phyloP scores from a whole-genome alignment of 2,888 invertebrate species.

The Papilio protenor region DNA sequence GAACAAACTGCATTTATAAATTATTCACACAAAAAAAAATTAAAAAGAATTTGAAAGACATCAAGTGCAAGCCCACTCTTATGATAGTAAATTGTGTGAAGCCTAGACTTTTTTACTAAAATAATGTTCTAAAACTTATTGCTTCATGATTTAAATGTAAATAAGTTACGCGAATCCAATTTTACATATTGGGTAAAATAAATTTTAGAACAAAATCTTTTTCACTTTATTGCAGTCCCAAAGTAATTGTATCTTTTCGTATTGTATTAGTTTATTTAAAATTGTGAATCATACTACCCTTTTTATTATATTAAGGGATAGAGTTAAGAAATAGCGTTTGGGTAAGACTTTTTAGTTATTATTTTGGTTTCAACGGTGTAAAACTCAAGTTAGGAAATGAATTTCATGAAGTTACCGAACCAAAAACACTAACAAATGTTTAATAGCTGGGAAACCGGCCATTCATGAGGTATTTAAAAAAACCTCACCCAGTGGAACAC shows the following conservation, averaged over 20 bases:
- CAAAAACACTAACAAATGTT: no score
- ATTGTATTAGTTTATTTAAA: neutral
- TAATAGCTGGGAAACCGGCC: no score
- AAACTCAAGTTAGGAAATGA: no score
- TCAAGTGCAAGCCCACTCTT: no score
- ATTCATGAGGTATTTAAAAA: no score
- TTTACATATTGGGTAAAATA: neutral
- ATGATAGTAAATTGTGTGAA: neutral
- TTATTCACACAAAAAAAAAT: no score
- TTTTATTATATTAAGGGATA: neutral
- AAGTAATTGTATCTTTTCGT: neutral
- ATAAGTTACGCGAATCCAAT: slow-evolving; percentile 1
- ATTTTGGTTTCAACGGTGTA: neutral
- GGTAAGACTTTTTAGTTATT: neutral
- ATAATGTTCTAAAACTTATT: neutral
- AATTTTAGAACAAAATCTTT: neutral
- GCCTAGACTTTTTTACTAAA: neutral
- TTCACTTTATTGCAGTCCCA: neutral
- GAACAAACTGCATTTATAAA: no score
- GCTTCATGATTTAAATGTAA: neutral
- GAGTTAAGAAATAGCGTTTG: no score
- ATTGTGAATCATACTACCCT: neutral
- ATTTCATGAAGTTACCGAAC: no score
- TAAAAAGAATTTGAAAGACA: no score
- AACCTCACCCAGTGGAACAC: no score